Percentiles rank a stretch among this genome's conserved stretches.
phyloP scores from a whole-genome alignment of 2,113 vertebrate genomes.

The Chiloscyllium plagiosum region DNA sequence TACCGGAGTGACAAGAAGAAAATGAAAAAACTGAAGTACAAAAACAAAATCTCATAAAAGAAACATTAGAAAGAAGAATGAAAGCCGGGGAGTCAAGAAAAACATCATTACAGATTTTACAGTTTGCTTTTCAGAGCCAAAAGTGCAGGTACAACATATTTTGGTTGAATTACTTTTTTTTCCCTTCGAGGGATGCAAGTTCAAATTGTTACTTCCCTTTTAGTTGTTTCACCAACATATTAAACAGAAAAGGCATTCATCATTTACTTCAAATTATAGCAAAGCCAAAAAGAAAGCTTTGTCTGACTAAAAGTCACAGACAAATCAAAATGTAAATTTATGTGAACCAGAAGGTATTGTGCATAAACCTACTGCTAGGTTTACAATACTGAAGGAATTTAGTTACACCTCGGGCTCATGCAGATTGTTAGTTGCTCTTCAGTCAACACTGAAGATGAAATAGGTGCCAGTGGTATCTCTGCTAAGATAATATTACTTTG shows the following conservation, averaged over 20 bases:
- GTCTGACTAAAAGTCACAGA: neutral
- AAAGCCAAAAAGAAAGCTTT: constrained; percentile 3
- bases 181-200: neutral
- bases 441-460: constrained; percentile 37
- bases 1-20: constrained; percentile 64
- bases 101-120: neutral
- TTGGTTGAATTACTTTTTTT: neutral
- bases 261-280: neutral
- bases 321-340: constrained; percentile 28
- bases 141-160: neutral
- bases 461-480: constrained; percentile 44
- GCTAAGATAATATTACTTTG: constrained; percentile 54
- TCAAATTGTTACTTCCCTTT: neutral
- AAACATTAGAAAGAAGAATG: constrained; percentile 17
- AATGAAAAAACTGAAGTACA: constrained; percentile 64
- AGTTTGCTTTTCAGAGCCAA: neutral
- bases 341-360: constrained; percentile 28
- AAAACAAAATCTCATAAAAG: constrained; percentile 46
- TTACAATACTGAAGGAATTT: constrained; percentile 24
- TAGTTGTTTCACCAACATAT: neutral
- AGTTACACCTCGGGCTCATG: constrained; percentile 24
- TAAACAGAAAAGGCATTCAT: neutral
- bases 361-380: constrained; percentile 13
- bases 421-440: constrained; percentile 30
- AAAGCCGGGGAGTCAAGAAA: neutral